These are phyloP conservation scores for Clinocottus analis DNA, from an alignment of 2,113 vertebrate species.

Conservation along the genomic window DNA sequence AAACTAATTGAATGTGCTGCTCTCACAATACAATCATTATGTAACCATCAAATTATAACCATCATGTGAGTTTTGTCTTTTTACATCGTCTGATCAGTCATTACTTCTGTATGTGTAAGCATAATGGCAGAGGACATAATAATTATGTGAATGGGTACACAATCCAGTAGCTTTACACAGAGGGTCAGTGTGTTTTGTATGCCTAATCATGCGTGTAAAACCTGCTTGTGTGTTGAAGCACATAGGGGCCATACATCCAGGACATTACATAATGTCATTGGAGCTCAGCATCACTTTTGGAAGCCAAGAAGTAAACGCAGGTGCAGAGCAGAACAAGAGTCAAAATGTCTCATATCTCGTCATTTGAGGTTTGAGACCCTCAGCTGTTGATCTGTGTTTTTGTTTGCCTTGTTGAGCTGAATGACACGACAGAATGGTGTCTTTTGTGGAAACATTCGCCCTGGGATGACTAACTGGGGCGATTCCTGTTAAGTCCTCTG, in stretches of 20 bases:
- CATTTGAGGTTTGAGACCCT: slow-evolving; percentile 6
- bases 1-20: background rate
- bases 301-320: background rate
- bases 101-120: slow-evolving; percentile 30
- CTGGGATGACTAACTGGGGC: slow-evolving; percentile 13
- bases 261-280: slow-evolving; percentile 37
- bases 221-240: slow-evolving; percentile 20
- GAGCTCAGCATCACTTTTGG: slow-evolving; percentile 2
- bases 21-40: slow-evolving; percentile 18
- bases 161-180: slow-evolving; percentile 14
- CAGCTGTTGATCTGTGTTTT: background rate
- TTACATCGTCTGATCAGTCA: background rate
- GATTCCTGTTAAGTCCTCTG: background rate
- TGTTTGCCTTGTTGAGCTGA: slow-evolving; percentile 4
- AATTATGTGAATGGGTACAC: slow-evolving; percentile 20
- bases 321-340: slow-evolving; percentile 3
- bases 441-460: background rate
- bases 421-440: background rate
- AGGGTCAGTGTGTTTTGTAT: slow-evolving; percentile 31
- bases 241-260: slow-evolving; percentile 16
- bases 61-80: background rate
- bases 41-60: slow-evolving; percentile 29
- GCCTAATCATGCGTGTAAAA: slow-evolving; percentile 40
- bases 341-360: slow-evolving; percentile 13
- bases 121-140: background rate